A percentile compares a stretch with the other conserved stretches of the same genome.
phyloP scores from a whole-genome alignment of 2,113 vertebrate species.

The Chamaetylas fuelleborni region DNA sequence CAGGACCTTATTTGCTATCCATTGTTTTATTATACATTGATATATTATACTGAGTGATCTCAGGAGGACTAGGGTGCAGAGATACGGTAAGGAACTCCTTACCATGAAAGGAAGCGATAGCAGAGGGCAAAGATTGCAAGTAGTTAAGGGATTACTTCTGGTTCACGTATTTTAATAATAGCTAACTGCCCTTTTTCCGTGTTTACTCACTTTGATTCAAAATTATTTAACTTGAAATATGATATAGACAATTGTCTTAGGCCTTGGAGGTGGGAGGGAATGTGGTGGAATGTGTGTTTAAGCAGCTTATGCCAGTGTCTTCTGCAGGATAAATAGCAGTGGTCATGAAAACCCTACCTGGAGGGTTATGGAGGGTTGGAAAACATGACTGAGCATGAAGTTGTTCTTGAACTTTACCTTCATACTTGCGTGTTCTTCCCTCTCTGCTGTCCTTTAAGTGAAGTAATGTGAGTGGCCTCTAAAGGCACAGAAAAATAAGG shows the following conservation, averaged over 20 bases:
- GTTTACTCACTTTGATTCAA: background rate
- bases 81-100: background rate
- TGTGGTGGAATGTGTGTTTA: background rate
- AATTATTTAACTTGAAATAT: background rate
- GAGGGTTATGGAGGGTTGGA: background rate
- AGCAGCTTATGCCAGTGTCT: background rate
- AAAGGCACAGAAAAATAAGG: background rate
- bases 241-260: background rate
- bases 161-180: background rate
- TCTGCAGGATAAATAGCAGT: background rate
- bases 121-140: rapidly evolving
- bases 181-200: background rate
- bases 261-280: background rate
- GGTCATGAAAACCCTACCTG: background rate
- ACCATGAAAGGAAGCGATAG: background rate
- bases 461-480: background rate
- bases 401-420: background rate
- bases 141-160: background rate
- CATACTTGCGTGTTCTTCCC: background rate
- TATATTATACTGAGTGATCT: background rate
- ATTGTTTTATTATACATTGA: background rate
- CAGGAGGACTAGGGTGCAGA: background rate
- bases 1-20: background rate
- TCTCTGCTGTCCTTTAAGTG: background rate
- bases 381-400: background rate